Base-by-base conservation (phyloP, 2,888 invertebrate species). In the Germaria angustata region DNA sequence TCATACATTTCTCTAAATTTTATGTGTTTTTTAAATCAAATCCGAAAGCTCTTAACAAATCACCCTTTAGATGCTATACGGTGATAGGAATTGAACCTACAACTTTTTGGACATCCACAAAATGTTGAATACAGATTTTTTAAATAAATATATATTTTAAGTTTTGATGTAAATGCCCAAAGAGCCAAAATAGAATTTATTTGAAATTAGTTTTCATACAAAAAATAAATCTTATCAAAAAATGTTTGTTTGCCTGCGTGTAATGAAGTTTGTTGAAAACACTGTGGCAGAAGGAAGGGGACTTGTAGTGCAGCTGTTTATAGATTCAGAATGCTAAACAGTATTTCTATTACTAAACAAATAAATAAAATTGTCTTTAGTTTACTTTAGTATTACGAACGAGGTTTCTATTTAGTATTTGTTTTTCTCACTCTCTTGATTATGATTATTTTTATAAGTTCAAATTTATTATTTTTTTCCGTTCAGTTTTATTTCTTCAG, bases 311-410 rank as follows among this genome's bases (percentile, higher is more conserved):
- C 49, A 51, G 51, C 61, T 49, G 71, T 78, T 44, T 78, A 63
- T 71, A 78, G 65, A 71, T 57, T 71, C 71, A 59, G 20, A 36
- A 55, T 66, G 13, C 9, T 7, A 63, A 36, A 65, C 36, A 28
- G 22, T 44, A 55, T 49, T 78, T 65, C 39, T 72, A 71, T 79
- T 79, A 49, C 71, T 78, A 69, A 65, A 78, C 36, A 78, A 78
- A 53, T 53, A 65, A 78, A 57, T 57, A 57, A 55, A 78, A 71
- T 72, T 79, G 71, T 72, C 65, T 57, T 57, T 65, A 39, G 55
- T 65, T 65, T 57, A 49, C 39, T 39, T 39, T 34, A 22, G 28
- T 53, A 41, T 61, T 51, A 61, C 13, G 49, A 55, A 17, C 8
- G 11, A 11, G n/a, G 36, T 15, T 63, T 73, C 22, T 36, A 0